Evolutionary conservation across 2,113 vertebrate species (phyloP).

Genomic region (Delphinus delphis): DNA sequence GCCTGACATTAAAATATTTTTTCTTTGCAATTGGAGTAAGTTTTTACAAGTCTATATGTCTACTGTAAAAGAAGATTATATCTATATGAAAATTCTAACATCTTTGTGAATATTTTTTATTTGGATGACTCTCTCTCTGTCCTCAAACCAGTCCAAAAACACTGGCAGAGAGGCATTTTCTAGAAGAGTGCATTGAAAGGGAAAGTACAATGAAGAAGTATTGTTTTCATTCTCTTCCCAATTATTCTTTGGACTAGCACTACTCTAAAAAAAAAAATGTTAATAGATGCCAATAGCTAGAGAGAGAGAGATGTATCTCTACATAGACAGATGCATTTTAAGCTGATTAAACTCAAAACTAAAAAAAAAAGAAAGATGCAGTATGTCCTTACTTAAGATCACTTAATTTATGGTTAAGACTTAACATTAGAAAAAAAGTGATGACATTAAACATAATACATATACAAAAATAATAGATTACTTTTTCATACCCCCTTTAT

Average conservation of each 20-base stretch:
- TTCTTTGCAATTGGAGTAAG: neutral
- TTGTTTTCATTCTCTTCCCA: neutral
- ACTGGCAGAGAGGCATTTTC: neutral
- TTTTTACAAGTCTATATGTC: neutral
- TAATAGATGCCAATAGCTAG: neutral
- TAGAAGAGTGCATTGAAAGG: neutral
- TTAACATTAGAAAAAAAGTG: neutral
- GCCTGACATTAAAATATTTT: too few species aligned
- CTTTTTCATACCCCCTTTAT: neutral
- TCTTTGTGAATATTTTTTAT: neutral
- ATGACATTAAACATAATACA: neutral
- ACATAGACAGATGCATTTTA: neutral
- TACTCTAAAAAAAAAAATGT: too few species aligned
- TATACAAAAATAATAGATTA: neutral
- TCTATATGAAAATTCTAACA: neutral
- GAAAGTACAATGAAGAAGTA: neutral
- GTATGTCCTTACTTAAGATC: neutral
- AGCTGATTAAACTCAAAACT: neutral
- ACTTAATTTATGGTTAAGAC: neutral
- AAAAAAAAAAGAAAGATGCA: neutral
- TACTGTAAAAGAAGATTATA: neutral
- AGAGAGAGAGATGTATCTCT: neutral
- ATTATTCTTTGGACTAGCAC: neutral
- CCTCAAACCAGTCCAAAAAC: too few species aligned
- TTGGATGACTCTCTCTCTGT: neutral